Conservation (phyloP, 2,888 invertebrate genomes). For the Philaethria dido region DNA sequence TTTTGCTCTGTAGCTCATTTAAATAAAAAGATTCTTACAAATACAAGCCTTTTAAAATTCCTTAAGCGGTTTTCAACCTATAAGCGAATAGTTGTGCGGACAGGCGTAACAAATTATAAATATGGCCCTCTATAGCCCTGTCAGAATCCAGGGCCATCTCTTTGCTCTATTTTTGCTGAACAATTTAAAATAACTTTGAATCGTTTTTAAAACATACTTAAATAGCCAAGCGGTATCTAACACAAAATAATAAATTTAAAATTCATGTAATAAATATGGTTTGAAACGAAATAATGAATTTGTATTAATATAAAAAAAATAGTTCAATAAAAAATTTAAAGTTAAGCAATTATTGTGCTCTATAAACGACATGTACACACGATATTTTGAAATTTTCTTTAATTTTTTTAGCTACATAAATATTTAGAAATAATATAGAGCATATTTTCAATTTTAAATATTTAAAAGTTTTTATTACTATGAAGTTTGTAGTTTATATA, state of each 20-base stretch:
- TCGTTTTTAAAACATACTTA: conserved; percentile 6
- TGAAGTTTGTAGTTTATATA: too few species aligned
- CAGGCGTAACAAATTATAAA: conserved; percentile 34
- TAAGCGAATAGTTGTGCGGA: conserved; percentile 31
- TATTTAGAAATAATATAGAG: too few species aligned
- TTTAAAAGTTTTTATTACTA: too few species aligned
- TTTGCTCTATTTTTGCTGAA: conserved; percentile 28
- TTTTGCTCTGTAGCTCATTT: background rate
- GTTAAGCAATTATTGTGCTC: too few species aligned
- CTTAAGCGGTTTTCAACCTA: conserved; percentile 33
- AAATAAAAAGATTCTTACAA: conserved; percentile 15
- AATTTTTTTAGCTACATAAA: too few species aligned
- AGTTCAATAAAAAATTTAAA: too few species aligned
- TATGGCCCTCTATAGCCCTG: conserved; percentile 27
- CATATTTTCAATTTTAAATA: too few species aligned
- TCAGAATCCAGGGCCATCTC: conserved; percentile 19
- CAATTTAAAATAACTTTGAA: conserved; percentile 14
- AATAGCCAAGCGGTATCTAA: background rate
- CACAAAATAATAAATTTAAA: background rate
- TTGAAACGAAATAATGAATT: background rate
- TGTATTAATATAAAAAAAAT: background rate
- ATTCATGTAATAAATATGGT: background rate
- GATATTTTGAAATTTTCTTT: too few species aligned
- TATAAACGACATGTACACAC: too few species aligned
- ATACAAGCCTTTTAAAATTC: conserved; percentile 22